These are phyloP conservation scores for Carassius gibelio DNA, from an alignment of 2,113 vertebrate species.

Conservation along the genomic window DNA sequence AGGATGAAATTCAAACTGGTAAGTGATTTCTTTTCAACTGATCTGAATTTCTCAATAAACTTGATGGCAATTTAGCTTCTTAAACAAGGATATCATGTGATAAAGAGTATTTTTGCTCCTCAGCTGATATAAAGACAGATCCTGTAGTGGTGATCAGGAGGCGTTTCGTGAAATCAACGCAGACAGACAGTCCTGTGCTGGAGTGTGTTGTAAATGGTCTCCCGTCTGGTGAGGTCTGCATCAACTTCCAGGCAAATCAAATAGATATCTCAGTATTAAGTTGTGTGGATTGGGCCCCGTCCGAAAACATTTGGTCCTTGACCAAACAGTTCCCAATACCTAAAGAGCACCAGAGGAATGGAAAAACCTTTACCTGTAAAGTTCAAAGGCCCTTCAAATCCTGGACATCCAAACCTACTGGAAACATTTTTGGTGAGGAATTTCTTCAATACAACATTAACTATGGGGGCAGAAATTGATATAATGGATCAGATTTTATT, in stretches of 20 bases:
- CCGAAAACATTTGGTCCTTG: conserved; percentile 43
- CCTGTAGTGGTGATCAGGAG: conserved; percentile 67
- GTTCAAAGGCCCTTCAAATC: neutral
- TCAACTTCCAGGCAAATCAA: conserved; percentile 58
- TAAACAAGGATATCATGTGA: neutral
- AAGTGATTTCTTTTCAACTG: neutral
- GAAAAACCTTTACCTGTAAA: conserved; percentile 37
- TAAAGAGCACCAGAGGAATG: neutral
- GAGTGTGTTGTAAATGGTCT: conserved; percentile 62
- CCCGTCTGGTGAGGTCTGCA: conserved; percentile 56
- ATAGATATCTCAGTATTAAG: neutral
- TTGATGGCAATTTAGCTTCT: neutral
- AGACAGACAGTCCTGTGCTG: conserved; percentile 51
- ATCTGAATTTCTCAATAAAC: neutral
- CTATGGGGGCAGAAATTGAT: neutral
- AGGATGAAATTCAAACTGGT: conserved; percentile 40
- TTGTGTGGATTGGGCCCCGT: conserved; percentile 53
- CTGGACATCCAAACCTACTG: conserved; percentile 19
- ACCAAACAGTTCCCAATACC: conserved; percentile 50
- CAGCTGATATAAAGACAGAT: conserved; percentile 42
- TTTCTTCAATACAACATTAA: neutral
- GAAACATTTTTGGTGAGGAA: conserved; percentile 52
- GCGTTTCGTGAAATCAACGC: conserved; percentile 52
- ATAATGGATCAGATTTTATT: neutral
- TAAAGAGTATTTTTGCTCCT: neutral